Base-by-base conservation (phyloP, 2,113 vertebrate genomes). In the Tautogolabrus adspersus region DNA sequence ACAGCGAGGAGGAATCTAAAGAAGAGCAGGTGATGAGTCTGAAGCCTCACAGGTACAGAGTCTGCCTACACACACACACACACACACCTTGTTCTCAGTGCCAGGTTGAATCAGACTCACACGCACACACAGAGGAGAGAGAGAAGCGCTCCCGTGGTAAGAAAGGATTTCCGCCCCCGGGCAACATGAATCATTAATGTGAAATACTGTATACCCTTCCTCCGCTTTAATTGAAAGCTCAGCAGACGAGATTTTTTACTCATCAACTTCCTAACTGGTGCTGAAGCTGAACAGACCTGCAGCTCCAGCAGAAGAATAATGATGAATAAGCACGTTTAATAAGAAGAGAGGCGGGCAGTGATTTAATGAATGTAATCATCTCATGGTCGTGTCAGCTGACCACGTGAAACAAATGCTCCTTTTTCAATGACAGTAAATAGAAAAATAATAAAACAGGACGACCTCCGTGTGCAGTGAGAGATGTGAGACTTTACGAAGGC, bases 161-260 rank as follows among this genome's bases (percentile, higher is more conserved):
- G 19, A 52, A 38, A 51, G 49, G 65, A 54, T 22, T 51, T 38
- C 44, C 57, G 56, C 56, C 49, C 19, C 19, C 19, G 5, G 56
- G 57, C 57, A 11, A 18, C 30, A 51, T 71, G 68, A 71, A 60
- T 71, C 57, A 71, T 71, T 71, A 44, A 71, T 71, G 57, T 60
- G 57, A 52, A 54, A 38, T 66, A 52, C 23, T 13, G 11, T 13
- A 66, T 13, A 54, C n/a, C 34, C 19, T 19, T 38, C 30, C 47
- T 49, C 22, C 11, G 15, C 66, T 60, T 8, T 18, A 72, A 72
- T 38, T 52, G 47, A n/a, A n/a, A 10, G 49, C 49, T 52, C 18
- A 52, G 49, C 49, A 52, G 49, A 52, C 9, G 7, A 52, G 49
- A 52, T 1, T 21, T 21, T 52, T 26, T 19, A 19, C 12, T 51